A percentile compares a stretch with the other conserved stretches of the same genome.
These are phyloP conservation scores for Geotrypetes seraphini DNA, from an alignment of 2,797 vertebrate genomes.

Conservation along the genomic window DNA sequence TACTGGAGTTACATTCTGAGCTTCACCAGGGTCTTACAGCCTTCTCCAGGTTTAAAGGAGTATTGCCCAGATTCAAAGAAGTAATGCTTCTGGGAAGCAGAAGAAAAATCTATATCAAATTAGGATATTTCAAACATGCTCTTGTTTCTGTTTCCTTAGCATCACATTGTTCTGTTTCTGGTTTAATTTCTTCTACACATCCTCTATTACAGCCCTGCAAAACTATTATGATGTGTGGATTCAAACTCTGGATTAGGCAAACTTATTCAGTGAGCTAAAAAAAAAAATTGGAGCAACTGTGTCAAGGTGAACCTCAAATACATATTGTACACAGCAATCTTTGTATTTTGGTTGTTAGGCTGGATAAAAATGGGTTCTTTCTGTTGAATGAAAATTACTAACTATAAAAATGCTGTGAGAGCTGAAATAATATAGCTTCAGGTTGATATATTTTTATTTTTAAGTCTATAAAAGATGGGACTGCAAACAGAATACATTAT, in stretches of 20 bases:
- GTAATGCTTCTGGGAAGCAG: slow-evolving; percentile 50
- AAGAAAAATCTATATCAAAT: slow-evolving; percentile 46
- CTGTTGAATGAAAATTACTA: slow-evolving; percentile 35
- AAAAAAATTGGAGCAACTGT: slow-evolving; percentile 23
- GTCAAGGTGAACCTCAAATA: slow-evolving; percentile 9
- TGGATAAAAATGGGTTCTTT: slow-evolving; percentile 28
- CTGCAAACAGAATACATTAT: slow-evolving; percentile 25
- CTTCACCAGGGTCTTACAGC: too few species aligned
- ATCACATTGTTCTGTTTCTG: too few species aligned
- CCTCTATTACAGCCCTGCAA: too few species aligned
- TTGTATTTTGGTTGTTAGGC: slow-evolving; percentile 13
- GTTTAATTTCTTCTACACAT: too few species aligned
- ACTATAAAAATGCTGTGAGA: slow-evolving; percentile 33
- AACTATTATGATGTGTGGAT: too few species aligned
- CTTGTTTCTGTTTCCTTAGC: slow-evolving; percentile 43
- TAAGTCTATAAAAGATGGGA: slow-evolving; percentile 32
- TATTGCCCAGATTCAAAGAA: slow-evolving; percentile 48
- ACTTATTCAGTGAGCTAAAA: too few species aligned
- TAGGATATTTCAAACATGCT: slow-evolving; percentile 47
- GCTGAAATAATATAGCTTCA: slow-evolving; percentile 22
- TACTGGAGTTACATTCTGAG: too few species aligned
- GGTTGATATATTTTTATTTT: slow-evolving; percentile 26
- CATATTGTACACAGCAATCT: slow-evolving; percentile 9
- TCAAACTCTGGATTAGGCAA: too few species aligned
- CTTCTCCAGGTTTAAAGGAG: too few species aligned